Evolutionary conservation across 2,113 vertebrate genomes (phyloP), one percentile per base, ranked within the genome.

Genomic region (Rutilus rutilus): DNA sequence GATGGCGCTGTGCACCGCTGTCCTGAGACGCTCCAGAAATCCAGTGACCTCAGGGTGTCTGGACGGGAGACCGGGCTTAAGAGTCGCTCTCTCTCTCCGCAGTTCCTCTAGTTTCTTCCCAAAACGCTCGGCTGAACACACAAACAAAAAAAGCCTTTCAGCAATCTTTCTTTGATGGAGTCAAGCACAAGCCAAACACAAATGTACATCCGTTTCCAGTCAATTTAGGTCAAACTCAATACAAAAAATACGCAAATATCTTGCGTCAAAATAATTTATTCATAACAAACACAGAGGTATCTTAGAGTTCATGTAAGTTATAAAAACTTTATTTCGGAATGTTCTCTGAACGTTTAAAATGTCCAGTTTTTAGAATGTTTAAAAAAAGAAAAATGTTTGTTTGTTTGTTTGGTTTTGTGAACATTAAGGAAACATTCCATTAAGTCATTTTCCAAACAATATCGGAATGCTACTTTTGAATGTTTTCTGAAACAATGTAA

Each of bases 31-130:
- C 71, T 95, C 86, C 60, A 99, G 94, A 89, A 97, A 95, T 64
- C 89, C 87, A 33, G 91, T 89, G 78, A 98, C 90, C 2, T 92
- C 92, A 0, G 96, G 97, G 89, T 96, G 96, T 52, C 89, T 94
- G 78, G 97, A 99, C 64, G 97, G 97, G 83, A 98, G 95, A 73
- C 92, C 94, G 90, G 96, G 94, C 86, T 93, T 93, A 52, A 96
- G 93, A 30, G 89, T 73, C 1, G 88, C 91, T 83, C 90, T 92
- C 90, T 97, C 96, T 36, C 89, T 92, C 78, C 94, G 93, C 91
- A 98, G 90, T 83, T 96, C 96, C 89, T 97, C 96, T 85, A 97
- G 85, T 90, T 96, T 96, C 75, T 88, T 89, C 82, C 93, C 95
- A 87, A 97, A 93, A 23, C 86, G 94, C 90, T 97, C 96, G 0